phyloP scores from a whole-genome alignment of 2,113 vertebrate genomes.

The Cromileptes altivelis region DNA sequence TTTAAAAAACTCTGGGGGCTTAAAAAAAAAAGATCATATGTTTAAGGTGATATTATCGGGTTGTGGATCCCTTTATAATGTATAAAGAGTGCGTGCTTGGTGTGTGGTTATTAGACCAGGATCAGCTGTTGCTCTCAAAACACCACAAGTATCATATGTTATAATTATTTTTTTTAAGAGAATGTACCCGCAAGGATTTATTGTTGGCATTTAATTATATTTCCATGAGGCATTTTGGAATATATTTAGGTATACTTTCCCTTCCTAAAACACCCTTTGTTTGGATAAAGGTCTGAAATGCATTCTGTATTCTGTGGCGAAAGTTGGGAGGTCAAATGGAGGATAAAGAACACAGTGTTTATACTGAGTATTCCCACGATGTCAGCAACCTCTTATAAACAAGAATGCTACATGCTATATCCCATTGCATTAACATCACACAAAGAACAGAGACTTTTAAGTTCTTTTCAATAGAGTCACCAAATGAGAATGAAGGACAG shows the following conservation, averaged over 20 bases:
- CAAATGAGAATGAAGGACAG: slow-evolving; percentile 6
- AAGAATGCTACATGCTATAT: background rate
- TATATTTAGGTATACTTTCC: background rate
- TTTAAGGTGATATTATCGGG: background rate
- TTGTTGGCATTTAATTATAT: background rate
- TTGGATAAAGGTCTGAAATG: background rate
- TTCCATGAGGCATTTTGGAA: background rate
- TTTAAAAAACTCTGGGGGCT: slow-evolving; percentile 3
- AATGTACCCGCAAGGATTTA: background rate
- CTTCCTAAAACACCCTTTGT: background rate
- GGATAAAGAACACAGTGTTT: slow-evolving; percentile 1
- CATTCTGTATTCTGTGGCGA: background rate
- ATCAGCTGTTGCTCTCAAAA: background rate
- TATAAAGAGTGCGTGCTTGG: background rate
- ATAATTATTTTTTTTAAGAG: background rate
- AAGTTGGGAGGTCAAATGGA: background rate
- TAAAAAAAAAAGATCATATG: background rate
- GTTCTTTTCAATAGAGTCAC: slow-evolving; percentile 18
- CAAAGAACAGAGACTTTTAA: slow-evolving; percentile 4
- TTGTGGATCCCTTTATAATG: background rate
- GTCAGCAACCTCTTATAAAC: background rate
- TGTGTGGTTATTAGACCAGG: background rate
- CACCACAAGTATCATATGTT: background rate
- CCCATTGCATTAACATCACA: background rate
- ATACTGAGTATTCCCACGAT: background rate